A percentile compares a stretch with the other conserved stretches of the same genome.
Evolutionary conservation across 2,888 invertebrate genomes (phyloP).

Genomic region (Cantharis flavilabris): DNA sequence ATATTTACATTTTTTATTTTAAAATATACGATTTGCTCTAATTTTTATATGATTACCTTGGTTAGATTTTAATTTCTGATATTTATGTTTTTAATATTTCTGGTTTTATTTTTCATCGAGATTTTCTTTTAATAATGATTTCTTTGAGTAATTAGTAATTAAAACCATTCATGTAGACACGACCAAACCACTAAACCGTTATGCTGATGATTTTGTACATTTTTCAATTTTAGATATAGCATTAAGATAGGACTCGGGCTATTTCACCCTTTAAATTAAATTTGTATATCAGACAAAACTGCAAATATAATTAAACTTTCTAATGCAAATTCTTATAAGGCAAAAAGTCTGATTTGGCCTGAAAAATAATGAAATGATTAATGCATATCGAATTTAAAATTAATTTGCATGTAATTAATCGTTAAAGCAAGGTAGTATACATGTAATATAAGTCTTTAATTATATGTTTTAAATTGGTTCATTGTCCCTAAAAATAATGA

Average conservation of each 20-base stretch:
- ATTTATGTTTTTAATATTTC: not conserved
- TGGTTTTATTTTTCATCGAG: not conserved
- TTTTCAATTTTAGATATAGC: not conserved
- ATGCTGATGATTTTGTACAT: not conserved
- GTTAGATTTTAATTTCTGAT: not conserved
- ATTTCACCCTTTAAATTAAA: not conserved
- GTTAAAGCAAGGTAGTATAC: not conserved
- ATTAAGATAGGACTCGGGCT: no score
- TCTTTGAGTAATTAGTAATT: not conserved
- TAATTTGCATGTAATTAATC: not conserved
- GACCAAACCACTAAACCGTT: not conserved
- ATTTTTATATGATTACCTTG: not conserved
- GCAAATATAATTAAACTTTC: not conserved
- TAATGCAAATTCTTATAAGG: not conserved
- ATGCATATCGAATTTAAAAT: not conserved
- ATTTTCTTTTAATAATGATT: not conserved
- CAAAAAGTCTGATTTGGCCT: not conserved
- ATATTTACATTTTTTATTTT: not conserved
- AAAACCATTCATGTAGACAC: not conserved
- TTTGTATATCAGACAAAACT: not conserved
- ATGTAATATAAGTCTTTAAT: not conserved
- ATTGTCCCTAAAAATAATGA: not conserved
- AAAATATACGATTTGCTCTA: not conserved
- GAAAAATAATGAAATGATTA: not conserved
- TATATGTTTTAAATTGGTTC: not conserved